Evolutionary conservation across 2,888 invertebrate genomes (phyloP).

Genomic region (Campoplex nolae): DNA sequence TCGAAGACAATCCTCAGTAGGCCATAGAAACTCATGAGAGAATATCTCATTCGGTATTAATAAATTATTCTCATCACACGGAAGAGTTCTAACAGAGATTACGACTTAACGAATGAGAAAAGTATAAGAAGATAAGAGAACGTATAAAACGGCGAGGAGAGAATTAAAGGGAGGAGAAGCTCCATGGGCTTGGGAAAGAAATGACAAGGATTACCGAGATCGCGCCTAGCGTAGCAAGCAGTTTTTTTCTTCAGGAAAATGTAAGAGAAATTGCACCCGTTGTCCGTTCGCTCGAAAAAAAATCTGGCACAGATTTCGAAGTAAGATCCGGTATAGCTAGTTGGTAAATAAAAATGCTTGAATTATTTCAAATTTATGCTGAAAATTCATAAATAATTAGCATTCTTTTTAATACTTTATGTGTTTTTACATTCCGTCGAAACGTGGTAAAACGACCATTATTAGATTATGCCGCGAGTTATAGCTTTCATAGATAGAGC

Average conservation of each 20-base stretch:
- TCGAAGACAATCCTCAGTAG: background rate
- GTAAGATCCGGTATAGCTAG: background rate
- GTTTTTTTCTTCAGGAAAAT: slow-evolving; percentile 20
- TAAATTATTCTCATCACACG: slow-evolving; percentile 58
- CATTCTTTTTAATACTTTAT: too few relatives aligned
- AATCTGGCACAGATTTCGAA: slow-evolving; percentile 2
- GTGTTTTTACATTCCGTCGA: too few relatives aligned
- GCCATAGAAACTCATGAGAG: slow-evolving; percentile 16
- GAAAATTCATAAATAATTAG: too few relatives aligned
- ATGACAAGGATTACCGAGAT: slow-evolving; percentile 24
- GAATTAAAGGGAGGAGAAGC: slow-evolving; percentile 10
- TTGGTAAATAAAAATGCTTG: background rate
- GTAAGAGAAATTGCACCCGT: background rate
- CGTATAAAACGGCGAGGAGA: background rate
- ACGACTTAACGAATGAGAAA: slow-evolving; percentile 55
- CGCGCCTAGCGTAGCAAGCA: slow-evolving; percentile 35
- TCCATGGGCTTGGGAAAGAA: slow-evolving; percentile 27
- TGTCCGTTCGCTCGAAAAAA: background rate
- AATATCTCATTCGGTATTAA: slow-evolving; percentile 27
- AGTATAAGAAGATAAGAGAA: slow-evolving; percentile 51
- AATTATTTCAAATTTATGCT: background rate
- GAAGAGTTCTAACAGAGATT: slow-evolving; percentile 46
- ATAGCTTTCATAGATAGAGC: too few relatives aligned
- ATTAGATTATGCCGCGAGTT: too few relatives aligned
- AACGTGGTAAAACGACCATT: too few relatives aligned